Conservation (phyloP, 1,140 invertebrate genomes). For the Drosophila santomea region DNA sequence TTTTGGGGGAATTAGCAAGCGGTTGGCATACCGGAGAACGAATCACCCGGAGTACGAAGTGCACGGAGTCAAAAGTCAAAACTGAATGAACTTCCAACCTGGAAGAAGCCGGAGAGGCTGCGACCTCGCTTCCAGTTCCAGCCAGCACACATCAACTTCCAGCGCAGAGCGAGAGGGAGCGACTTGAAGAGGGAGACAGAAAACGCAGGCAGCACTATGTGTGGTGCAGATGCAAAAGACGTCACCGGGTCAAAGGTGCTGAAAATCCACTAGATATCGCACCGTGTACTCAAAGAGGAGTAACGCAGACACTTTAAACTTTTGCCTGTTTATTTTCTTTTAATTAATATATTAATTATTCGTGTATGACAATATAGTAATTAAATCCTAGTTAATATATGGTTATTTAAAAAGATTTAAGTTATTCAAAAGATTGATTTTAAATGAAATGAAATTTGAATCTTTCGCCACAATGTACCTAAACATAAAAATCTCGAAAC, state of each 20-base stretch:
- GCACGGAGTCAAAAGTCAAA: slow-evolving; percentile 66
- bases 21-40: slow-evolving; percentile 23
- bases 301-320: too few relatives aligned
- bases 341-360: too few relatives aligned
- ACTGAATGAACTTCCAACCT: slow-evolving; percentile 81
- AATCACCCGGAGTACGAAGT: slow-evolving; percentile 24
- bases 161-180: slow-evolving; percentile 38
- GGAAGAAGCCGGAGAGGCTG: slow-evolving; percentile 75
- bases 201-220: neutral
- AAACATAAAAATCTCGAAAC: too few relatives aligned
- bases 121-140: slow-evolving; percentile 58
- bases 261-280: neutral
- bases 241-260: slow-evolving; percentile 51
- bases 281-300: slow-evolving; percentile 14
- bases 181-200: slow-evolving; percentile 12
- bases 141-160: slow-evolving; percentile 8
- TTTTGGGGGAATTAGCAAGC: slow-evolving; percentile 1
- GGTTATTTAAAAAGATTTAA: too few relatives aligned
- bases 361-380: too few relatives aligned
- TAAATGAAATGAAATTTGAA: too few relatives aligned
- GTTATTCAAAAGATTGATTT: too few relatives aligned
- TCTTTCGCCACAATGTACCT: too few relatives aligned
- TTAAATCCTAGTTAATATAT: too few relatives aligned
- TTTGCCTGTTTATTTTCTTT: too few relatives aligned
- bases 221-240: slow-evolving; percentile 34